Evolutionary conservation across 2,797 vertebrate species (phyloP).

Genomic region (Gymnoscopelus braueri): DNA sequence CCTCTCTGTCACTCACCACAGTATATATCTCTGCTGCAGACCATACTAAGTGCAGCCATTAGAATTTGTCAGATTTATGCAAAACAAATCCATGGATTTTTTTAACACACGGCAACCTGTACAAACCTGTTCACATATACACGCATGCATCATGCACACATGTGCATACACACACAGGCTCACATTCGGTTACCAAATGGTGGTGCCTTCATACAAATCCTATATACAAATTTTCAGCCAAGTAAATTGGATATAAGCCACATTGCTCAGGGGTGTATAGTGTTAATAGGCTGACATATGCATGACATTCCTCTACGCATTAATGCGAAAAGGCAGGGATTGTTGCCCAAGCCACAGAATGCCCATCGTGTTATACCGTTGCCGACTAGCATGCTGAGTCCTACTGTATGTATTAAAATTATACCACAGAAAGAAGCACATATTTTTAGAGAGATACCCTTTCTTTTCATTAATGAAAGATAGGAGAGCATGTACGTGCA

Average conservation of each 20-base stretch:
- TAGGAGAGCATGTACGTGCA: conserved; percentile 49
- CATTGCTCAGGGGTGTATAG: conserved; percentile 35
- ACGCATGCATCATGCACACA: neutral
- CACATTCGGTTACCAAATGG: conserved; percentile 18
- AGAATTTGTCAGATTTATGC: conserved; percentile 54
- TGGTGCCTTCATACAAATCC: conserved; percentile 28
- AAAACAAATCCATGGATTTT: conserved; percentile 20
- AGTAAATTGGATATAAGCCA: conserved; percentile 45
- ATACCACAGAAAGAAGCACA: conserved; percentile 40
- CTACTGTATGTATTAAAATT: conserved; percentile 26
- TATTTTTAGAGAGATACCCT: conserved; percentile 32
- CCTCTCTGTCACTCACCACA: conserved; percentile 69
- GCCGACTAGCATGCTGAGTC: conserved; percentile 12
- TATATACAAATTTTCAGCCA: conserved; percentile 29
- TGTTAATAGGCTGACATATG: conserved; percentile 60
- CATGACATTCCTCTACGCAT: conserved; percentile 50
- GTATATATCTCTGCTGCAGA: conserved; percentile 30
- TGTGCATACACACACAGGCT: neutral
- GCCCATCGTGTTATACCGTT: conserved; percentile 23
- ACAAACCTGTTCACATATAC: neutral
- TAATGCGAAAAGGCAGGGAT: conserved; percentile 41
- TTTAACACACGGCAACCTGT: neutral
- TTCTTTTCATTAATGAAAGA: conserved; percentile 61
- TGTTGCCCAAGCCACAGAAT: conserved; percentile 22
- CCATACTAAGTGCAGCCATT: conserved; percentile 41